Conservation (phyloP, 2,113 vertebrate genomes). For the Todiramphus chloris region DNA sequence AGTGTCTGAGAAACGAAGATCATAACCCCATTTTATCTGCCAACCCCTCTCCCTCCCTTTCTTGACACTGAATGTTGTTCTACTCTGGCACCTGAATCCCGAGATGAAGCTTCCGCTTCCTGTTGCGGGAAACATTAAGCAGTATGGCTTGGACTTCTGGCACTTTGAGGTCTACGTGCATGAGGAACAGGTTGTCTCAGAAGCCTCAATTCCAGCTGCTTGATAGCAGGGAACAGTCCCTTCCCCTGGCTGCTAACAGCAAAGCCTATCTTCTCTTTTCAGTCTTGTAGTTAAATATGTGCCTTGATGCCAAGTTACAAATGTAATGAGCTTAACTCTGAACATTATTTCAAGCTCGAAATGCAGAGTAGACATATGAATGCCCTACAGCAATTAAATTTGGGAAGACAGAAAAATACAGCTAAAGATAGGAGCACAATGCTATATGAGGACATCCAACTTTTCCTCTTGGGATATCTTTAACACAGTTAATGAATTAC, state of each 20-base stretch:
- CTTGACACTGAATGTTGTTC: neutral
- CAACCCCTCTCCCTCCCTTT: too few relatives aligned
- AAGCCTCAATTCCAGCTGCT: accelerated
- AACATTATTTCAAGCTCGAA: neutral
- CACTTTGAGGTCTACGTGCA: accelerated
- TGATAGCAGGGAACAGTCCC: neutral
- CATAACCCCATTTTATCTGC: neutral
- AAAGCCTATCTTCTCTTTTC: neutral
- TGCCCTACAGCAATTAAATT: neutral
- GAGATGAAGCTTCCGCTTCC: neutral
- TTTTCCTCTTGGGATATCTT: neutral
- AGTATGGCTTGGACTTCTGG: neutral
- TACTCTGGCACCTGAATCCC: neutral
- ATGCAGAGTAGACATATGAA: neutral
- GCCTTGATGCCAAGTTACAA: neutral
- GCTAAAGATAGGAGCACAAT: neutral
- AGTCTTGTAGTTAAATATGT: neutral
- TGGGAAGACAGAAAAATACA: neutral
- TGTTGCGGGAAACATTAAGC: neutral
- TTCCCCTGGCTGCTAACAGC: neutral
- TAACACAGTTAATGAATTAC: neutral
- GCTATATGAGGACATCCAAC: neutral
- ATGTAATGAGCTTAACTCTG: neutral
- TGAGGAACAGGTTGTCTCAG: accelerated
- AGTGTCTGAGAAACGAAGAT: neutral